Conservation (phyloP, 2,113 vertebrate genomes). For the Tyto alba region DNA sequence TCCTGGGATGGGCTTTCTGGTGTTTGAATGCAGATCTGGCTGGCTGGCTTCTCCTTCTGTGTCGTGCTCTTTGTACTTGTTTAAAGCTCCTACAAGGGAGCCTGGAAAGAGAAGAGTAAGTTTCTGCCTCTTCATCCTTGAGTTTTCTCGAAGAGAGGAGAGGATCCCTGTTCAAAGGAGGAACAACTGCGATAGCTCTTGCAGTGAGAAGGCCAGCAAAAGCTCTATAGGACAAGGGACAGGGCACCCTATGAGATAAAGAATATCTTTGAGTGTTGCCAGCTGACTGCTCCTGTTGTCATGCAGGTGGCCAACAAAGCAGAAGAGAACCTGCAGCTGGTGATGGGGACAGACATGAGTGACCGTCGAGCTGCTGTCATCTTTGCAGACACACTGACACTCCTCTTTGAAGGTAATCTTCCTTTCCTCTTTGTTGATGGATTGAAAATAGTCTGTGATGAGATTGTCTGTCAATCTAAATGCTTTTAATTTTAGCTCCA, state of each 20-base stretch:
- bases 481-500: not conserved
- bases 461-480: not conserved
- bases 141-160: not conserved
- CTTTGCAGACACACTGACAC: constrained; percentile 93
- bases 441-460: not conserved
- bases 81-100: not conserved
- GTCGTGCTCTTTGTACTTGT: not conserved
- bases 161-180: not conserved
- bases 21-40: not conserved
- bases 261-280: not conserved
- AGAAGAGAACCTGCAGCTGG: constrained; percentile 90
- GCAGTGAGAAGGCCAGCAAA: not conserved
- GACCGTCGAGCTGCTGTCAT: constrained; percentile 89
- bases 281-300: not conserved
- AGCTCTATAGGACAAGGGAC: not conserved
- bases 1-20: not conserved
- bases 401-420: constrained; percentile 89
- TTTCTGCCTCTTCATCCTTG: not conserved
- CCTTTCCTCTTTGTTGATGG: not conserved
- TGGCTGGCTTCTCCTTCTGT: not conserved
- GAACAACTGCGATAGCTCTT: not conserved
- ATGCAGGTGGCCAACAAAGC: constrained; percentile 89
- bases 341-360: constrained; percentile 84
- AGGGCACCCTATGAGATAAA: not conserved
- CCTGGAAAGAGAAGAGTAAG: not conserved